Evolutionary conservation across 2,113 vertebrate species (phyloP), one percentile per base, ranked within the genome.

Genomic region (Pseudorhombus dupliciocellatus): DNA sequence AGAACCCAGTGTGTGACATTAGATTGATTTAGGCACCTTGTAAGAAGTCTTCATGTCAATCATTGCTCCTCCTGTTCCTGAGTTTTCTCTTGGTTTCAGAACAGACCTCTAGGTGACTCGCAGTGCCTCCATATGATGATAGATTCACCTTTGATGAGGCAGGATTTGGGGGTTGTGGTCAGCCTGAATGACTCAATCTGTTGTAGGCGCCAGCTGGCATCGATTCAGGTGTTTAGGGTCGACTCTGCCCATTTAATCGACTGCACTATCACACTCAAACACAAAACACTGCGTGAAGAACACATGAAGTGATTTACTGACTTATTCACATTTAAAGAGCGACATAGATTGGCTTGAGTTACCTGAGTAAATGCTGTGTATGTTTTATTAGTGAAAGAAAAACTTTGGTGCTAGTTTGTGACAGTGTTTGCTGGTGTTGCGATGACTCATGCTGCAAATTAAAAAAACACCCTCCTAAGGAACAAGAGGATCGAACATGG

Each of bases 171-270:
- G 59, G 46, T 61, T 53, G 65, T 37, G 44, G 40, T 60, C 15
- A 4, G 51, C 46, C 65, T 25, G 55, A 74, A 80, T 80, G 70
- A 40, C 26, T 77, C 67, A 52, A 18, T 73, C 56, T 68, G 64
- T 65, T 80, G 48, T 30, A 60, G 59, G 30, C 12, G 16, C 66
- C 62, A 44, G 21, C 53, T 57, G 66, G 54, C 66, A 71, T 50
- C n/a, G 63, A 80, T 59, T 54, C 5, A 0, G 54, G 42, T 62
- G 58, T 69, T 80, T 75, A 60, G 75, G 28, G 54, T 53, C 22
- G 52, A 60, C 68, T 63, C 31, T 1, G 60, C 34, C 54, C 56
- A 59, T 64, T 66, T 70, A 67, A 58, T 61, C 21, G 46, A 54
- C 37, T 7, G 26, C 44, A 20, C 65, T 53, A 65, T 64, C 58